Evolutionary conservation across 23 tunicate genomes (phyloP).

Genomic region (Styela clava): DNA sequence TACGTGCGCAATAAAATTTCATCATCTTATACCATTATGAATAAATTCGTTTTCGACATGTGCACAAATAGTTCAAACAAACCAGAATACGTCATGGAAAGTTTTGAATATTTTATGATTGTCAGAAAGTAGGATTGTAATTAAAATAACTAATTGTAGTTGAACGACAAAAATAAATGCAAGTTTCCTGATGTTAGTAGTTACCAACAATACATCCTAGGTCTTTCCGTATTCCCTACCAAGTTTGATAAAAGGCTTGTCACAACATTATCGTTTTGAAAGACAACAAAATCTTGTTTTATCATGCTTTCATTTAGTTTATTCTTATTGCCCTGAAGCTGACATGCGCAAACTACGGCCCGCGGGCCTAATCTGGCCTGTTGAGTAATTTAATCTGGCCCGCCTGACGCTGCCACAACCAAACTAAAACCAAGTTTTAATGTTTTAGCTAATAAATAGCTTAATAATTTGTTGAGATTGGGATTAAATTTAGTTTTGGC

Average conservation of each 20-base stretch:
- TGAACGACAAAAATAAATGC: background rate
- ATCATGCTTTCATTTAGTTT: background rate
- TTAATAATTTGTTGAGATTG: too few species aligned
- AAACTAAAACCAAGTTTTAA: background rate
- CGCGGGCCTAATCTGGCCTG: background rate
- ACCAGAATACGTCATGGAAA: too few species aligned
- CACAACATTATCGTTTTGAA: background rate
- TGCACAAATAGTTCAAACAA: too few species aligned
- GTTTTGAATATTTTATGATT: background rate
- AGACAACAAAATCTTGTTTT: background rate
- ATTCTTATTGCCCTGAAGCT: background rate
- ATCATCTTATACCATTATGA: too few species aligned
- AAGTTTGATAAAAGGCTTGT: too few species aligned
- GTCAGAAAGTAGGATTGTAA: background rate
- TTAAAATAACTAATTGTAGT: background rate
- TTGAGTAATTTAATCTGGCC: background rate
- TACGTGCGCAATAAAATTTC: too few species aligned
- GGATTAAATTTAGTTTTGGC: too few species aligned
- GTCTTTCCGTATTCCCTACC: too few species aligned
- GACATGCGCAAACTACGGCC: background rate
- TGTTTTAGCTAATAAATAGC: background rate
- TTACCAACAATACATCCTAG: too few species aligned
- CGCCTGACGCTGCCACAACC: background rate
- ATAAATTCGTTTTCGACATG: too few species aligned
- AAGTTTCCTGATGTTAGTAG: too few species aligned